These are phyloP conservation scores for Nerophis lumbriciformis DNA, from an alignment of 2,113 vertebrate genomes.

Conservation along the genomic window DNA sequence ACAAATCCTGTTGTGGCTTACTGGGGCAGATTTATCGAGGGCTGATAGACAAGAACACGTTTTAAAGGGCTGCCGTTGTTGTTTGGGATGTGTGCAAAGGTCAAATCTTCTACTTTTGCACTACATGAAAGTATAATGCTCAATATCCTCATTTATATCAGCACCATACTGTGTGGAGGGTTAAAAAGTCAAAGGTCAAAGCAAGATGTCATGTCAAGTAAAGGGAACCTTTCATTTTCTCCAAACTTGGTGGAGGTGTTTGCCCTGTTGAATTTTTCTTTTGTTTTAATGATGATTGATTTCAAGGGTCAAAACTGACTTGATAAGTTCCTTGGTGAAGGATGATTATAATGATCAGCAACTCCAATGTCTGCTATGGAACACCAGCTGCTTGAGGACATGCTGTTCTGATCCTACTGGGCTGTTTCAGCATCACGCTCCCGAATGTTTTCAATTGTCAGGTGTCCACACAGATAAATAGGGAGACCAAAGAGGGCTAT, in stretches of 20 bases:
- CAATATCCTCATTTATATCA: no score
- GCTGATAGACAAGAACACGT: conserved; percentile 12
- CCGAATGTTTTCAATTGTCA: conserved; percentile 36
- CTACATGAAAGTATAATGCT: no score
- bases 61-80: neutral
- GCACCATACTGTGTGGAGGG: no score
- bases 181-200: no score
- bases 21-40: conserved; percentile 35
- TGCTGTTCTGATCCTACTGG: conserved; percentile 37
- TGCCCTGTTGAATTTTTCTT: no score
- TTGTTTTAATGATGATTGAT: no score
- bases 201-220: no score
- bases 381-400: conserved; percentile 46
- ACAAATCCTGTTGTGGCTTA: conserved; percentile 37
- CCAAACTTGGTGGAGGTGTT: no score
- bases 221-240: no score
- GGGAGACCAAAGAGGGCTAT: conserved; percentile 6
- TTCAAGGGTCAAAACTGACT: no score
- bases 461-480: conserved; percentile 22
- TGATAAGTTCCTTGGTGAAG: neutral
- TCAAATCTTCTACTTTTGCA: neutral
- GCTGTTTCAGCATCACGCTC: conserved; percentile 25
- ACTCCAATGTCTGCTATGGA: conserved; percentile 14
- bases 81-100: conserved; percentile 2
- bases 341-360: neutral